phyloP scores from a whole-genome alignment of 2,797 vertebrate species.

The Semotilus atromaculatus region DNA sequence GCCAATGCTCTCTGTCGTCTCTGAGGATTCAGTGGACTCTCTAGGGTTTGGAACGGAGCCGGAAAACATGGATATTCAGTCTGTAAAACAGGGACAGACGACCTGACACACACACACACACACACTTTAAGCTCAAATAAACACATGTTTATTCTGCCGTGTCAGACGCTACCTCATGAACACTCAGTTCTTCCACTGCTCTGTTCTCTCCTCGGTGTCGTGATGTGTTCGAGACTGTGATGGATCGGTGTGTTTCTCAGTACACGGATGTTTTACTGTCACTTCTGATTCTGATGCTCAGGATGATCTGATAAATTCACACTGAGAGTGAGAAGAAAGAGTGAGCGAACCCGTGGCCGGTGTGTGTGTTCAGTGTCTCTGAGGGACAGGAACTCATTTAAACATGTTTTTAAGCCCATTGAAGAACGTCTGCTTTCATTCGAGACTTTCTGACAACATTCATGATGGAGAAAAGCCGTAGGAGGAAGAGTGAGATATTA shows the following conservation, averaged over 20 bases:
- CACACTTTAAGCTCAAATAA: slow-evolving; percentile 57
- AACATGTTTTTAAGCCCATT: neutral
- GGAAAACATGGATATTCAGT: too few relatives aligned
- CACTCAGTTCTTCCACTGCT: slow-evolving; percentile 67
- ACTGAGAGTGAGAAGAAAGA: neutral
- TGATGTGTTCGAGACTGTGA: too few relatives aligned
- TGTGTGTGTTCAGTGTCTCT: neutral
- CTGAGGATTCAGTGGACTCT: too few relatives aligned
- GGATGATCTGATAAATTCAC: neutral
- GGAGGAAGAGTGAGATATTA: neutral
- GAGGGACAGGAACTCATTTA: neutral
- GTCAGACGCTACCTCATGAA: slow-evolving; percentile 79
- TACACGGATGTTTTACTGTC: too few relatives aligned
- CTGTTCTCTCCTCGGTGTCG: too few relatives aligned
- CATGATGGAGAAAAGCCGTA: neutral
- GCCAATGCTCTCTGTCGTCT: too few relatives aligned
- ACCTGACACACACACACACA: too few relatives aligned
- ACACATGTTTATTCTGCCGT: slow-evolving; percentile 76
- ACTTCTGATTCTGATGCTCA: neutral
- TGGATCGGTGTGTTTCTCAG: too few relatives aligned
- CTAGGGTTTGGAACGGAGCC: too few relatives aligned
- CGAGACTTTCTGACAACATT: neutral
- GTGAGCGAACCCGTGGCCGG: neutral
- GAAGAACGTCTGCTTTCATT: slow-evolving; percentile 3
- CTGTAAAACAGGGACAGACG: too few relatives aligned